These are phyloP conservation scores for Paramuricea clavata DNA, from an alignment of 92 coral and sea anemone species.

Conservation along the genomic window DNA sequence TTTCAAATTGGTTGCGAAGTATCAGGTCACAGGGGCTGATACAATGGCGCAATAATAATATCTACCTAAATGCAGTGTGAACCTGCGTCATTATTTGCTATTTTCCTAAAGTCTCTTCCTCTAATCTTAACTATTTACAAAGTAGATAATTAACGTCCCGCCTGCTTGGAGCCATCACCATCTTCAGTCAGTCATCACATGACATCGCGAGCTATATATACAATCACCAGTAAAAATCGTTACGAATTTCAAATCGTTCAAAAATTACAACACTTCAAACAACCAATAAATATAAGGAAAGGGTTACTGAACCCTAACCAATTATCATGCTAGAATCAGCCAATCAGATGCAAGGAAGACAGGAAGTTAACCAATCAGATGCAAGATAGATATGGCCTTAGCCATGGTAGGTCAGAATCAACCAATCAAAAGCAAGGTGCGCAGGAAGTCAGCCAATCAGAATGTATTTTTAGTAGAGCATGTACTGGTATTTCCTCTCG, in stretches of 20 bases:
- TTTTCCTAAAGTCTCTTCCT: not conserved
- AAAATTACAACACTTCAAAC: not conserved
- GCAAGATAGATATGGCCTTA: too few relatives aligned
- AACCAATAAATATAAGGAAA: not conserved
- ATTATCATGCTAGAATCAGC: not conserved
- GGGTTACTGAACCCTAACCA: not conserved
- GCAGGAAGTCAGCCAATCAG: slow-evolving; percentile 1
- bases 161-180: not conserved
- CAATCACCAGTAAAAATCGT: not conserved
- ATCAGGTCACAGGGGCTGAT: too few relatives aligned
- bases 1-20: too few relatives aligned
- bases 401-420: too few relatives aligned
- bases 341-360: not conserved
- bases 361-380: not conserved
- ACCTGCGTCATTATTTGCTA: too few relatives aligned
- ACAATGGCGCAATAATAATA: too few relatives aligned
- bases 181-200: not conserved
- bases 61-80: too few relatives aligned
- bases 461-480: not conserved
- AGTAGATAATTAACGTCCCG: not conserved
- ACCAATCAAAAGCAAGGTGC: not conserved
- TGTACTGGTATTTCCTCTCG: slow-evolving; percentile 4
- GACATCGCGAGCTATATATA: not conserved
- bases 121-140: not conserved
- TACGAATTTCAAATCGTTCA: not conserved